Conservation (phyloP, 2,113 vertebrate genomes). For the Bubalus kerabau region DNA sequence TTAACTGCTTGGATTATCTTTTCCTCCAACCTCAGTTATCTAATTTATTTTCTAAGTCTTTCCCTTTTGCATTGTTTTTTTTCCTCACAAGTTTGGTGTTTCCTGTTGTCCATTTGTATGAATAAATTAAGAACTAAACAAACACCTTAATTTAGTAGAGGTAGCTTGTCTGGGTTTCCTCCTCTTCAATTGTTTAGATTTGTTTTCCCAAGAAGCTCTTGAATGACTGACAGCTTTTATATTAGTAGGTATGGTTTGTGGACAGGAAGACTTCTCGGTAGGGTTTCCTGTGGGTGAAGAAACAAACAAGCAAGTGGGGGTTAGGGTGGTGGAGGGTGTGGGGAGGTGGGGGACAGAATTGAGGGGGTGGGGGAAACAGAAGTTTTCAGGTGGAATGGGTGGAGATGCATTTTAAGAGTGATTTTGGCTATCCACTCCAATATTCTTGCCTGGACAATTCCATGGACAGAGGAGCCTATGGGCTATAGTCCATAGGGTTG, state of each 20-base stretch:
- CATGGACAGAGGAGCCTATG: not conserved
- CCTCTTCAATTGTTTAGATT: not conserved
- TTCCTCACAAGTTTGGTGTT: not conserved
- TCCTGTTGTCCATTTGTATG: not conserved
- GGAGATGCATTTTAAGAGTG: not conserved
- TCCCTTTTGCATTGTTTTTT: not conserved
- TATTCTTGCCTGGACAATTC: not conserved
- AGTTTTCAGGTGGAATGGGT: not conserved
- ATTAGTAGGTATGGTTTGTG: not conserved
- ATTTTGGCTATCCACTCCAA: not conserved
- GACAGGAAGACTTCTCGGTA: not conserved
- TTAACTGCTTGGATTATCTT: not conserved
- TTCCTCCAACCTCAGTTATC: not conserved
- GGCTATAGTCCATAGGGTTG: not conserved
- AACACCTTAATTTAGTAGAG: not conserved
- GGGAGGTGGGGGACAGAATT: too few relatives aligned
- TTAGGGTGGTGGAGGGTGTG: not conserved
- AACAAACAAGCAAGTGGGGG: not conserved
- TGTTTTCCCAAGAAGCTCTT: not conserved
- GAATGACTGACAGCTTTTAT: not conserved
- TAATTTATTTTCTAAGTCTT: conserved; percentile 10
- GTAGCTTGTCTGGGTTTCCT: not conserved
- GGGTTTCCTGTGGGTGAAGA: not conserved
- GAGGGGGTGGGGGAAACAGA: not conserved
- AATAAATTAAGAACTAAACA: conserved; percentile 1